phyloP scores from a whole-genome alignment of 1,140 invertebrate genomes.

The Drosophila seguyi region DNA sequence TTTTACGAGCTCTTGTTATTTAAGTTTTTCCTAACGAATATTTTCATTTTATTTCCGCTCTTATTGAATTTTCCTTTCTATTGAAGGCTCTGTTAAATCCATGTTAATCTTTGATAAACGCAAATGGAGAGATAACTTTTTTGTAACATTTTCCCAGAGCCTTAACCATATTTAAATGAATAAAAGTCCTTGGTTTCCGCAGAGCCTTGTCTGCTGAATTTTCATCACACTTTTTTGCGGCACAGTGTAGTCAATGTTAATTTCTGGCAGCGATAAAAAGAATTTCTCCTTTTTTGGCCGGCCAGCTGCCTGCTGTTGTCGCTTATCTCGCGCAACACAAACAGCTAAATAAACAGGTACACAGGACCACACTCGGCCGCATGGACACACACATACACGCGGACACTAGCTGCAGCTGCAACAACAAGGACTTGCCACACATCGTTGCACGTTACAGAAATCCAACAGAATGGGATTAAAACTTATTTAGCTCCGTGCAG shows the following conservation, averaged over 20 bases:
- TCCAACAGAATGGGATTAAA: conserved; percentile 78
- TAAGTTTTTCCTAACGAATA: neutral
- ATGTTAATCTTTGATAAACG: neutral
- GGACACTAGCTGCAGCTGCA: conserved; percentile 31
- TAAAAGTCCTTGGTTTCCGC: neutral
- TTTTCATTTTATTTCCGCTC: neutral
- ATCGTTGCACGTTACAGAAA: conserved; percentile 56
- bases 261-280: conserved; percentile 29
- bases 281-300: conserved; percentile 25
- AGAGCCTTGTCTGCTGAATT: neutral
- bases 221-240: conserved; percentile 22
- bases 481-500: conserved; percentile 67
- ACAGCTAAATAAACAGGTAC: conserved; percentile 57
- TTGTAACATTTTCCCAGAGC: neutral
- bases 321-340: conserved; percentile 44
- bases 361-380: conserved; percentile 7
- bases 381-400: conserved; percentile 2
- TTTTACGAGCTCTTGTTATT: neutral
- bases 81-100: neutral
- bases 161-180: conserved; percentile 6
- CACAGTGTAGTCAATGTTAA: conserved; percentile 45
- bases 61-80: neutral
- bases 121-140: neutral
- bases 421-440: conserved; percentile 41
- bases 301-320: conserved; percentile 48